phyloP scores from a whole-genome alignment of 92 coral and sea anemone species.

The Phenganax marumi region DNA sequence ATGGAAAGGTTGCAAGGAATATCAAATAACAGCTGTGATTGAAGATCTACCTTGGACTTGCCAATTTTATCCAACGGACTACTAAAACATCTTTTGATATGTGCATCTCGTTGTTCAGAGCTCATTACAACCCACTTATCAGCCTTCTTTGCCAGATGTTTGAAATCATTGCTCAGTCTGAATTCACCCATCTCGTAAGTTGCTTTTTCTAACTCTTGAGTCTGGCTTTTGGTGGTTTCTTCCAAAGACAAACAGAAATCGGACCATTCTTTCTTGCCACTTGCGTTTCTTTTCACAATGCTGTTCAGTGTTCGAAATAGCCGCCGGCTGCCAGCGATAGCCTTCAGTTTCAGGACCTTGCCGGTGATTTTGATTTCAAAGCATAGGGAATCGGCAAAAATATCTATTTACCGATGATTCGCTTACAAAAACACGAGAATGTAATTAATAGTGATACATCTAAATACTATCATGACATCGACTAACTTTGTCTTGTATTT shows the following conservation, averaged over 20 bases:
- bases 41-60: background rate
- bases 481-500: constrained; percentile 18
- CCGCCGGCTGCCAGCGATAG: background rate
- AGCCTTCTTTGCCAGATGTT: constrained; percentile 42
- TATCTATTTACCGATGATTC: background rate
- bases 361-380: background rate
- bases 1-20: constrained; percentile 27
- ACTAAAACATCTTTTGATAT: constrained; percentile 44
- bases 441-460: constrained; percentile 1
- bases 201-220: constrained; percentile 46
- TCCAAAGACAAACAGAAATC: constrained; percentile 51
- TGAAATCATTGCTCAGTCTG: constrained; percentile 39
- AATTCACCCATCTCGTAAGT: constrained; percentile 49
- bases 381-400: background rate
- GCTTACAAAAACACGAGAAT: background rate
- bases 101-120: constrained; percentile 43
- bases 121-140: constrained; percentile 49
- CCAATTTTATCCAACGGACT: constrained; percentile 45
- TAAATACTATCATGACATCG: constrained; percentile 23
- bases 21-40: background rate
- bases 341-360: background rate
- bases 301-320: background rate
- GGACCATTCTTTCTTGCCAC: constrained; percentile 56
- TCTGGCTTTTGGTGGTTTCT: constrained; percentile 45
- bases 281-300: constrained; percentile 39